Percentiles rank a stretch among this genome's conserved stretches.
These are phyloP conservation scores for Rhopalosiphum padi DNA, from an alignment of 1,140 invertebrate genomes.

Conservation along the genomic window DNA sequence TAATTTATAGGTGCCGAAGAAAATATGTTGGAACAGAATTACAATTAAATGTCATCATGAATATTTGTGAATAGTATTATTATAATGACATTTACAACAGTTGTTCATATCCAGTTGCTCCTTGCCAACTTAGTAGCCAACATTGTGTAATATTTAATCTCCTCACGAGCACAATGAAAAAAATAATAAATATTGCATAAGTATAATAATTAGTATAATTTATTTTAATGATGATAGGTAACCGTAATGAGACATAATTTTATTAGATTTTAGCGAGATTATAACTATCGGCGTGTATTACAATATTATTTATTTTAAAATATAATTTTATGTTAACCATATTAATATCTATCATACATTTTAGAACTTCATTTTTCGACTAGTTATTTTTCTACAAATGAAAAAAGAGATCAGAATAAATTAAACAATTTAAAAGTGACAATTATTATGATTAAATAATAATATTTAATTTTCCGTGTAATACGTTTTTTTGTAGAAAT, in stretches of 20 bases:
- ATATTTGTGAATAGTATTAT: not conserved
- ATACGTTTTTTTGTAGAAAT: not conserved
- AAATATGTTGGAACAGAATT: conserved; percentile 13
- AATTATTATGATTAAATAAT: not conserved
- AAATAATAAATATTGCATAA: not conserved
- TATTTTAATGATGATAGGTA: not conserved
- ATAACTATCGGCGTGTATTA: not conserved
- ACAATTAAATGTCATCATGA: conserved; percentile 31
- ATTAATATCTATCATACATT: too few species aligned
- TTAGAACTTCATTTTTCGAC: too few species aligned
- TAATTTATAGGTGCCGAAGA: conserved; percentile 27
- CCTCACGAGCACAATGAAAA: not conserved
- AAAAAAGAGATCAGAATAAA: not conserved
- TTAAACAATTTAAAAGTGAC: not conserved
- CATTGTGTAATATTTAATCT: not conserved
- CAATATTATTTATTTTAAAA: not conserved
- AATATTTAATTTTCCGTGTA: not conserved
- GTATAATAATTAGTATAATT: not conserved
- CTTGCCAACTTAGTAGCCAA: not conserved
- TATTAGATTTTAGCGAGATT: too few species aligned
- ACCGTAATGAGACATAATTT: not conserved
- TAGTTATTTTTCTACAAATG: not conserved
- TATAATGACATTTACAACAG: not conserved
- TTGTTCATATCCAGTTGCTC: not conserved
- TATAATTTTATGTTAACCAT: too few species aligned